Evolutionary conservation across 2,888 invertebrate species (phyloP), one percentile per base, ranked within the genome.

Genomic region (Leuctra nigra): DNA sequence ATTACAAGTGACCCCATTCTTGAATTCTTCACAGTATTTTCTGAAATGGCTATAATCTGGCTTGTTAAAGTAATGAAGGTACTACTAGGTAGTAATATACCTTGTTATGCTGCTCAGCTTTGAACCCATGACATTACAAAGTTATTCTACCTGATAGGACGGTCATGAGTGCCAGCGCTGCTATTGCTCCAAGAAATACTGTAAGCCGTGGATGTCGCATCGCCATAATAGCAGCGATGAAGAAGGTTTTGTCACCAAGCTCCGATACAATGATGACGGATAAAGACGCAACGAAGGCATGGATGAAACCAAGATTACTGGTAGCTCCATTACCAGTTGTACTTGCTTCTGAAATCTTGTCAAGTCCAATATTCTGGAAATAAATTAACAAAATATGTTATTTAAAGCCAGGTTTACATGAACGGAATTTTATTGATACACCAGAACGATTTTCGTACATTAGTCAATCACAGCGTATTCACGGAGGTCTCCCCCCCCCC

Each of bases 141-240:
- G 14, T 20, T n/a, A n/a, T n/a, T n/a, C 63, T 74, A 87, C 87
- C 86, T 71, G 96, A 95, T 57, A 97, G 77, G 56, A 96, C 78
- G 20, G 96, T 97, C 97, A 98, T 97, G 62, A 93, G 77, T 20
- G 87, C 86, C 57, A 98, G 77, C 1, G 98, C 97, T 14, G 85
- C 80, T 67, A 98, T 93, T 2, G 98, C 97, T 50, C 97, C 98
- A 48, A 82, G 74, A 73, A 98, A 96, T 22, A 99, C 95, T 52
- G 91, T 87, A 18, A 92, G 68, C 64, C 97, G 78, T 16, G 98
- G 88, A 75, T 99, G 95, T 68, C 93, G 84, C 97, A 99, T 98
- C 1, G 99, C 96, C 97, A 99, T 95, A 62, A 99, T 97, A 64
- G 97, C 97, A 25, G 98, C 97, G 67, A 99, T 99, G 76, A 99